Evolutionary conservation across 1,140 invertebrate species (phyloP), one percentile per base, ranked within the genome.

Genomic region (Myzus persicae): DNA sequence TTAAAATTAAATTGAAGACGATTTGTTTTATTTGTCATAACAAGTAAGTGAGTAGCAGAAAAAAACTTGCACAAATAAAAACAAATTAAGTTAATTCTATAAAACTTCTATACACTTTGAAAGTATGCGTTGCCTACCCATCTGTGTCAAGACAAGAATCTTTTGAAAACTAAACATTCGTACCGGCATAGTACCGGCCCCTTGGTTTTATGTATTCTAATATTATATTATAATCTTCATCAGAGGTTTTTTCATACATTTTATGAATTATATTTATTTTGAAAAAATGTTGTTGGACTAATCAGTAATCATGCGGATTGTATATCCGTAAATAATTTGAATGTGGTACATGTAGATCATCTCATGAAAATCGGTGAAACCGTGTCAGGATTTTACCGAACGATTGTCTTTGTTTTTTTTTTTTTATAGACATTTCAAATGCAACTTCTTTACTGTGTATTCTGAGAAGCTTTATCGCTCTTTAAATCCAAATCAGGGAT

Each of bases 11-110:
- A 54, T 40, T 2, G 36, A 54, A 24, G 24, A 89, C 36, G 4
- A 89, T 89, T 89, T 54, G 3, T 54, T 54, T 89, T 89, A 54
- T 89, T 89, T 54, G 3, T 51, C 44, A n/a, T 31, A 26, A 85
- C 38, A 51, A 8, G 46, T 54, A 40, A 3, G 88, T 54, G 24
- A 18, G 36, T 40, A 22, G 5, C 8, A 54, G 26, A 36, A 40
- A 38, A 89, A 89, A 51, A 0, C 31, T 51, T 6, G 7, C 9
- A 8, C 1, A 89, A 89, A 89, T 31, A 38, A 54, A 9, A 54
- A 89, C 36, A 40, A 89, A 38, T 46, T 26, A 89, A 54, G 36
- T 54, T 89, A 38, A 54, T 40, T 89, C 9, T 51, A 14, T 4
- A 54, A 89, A 40, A 54, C 46, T 89, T 54, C 22, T 24, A 54